Base-by-base conservation (phyloP, 2,888 invertebrate genomes). In the Electrophaes corylata region DNA sequence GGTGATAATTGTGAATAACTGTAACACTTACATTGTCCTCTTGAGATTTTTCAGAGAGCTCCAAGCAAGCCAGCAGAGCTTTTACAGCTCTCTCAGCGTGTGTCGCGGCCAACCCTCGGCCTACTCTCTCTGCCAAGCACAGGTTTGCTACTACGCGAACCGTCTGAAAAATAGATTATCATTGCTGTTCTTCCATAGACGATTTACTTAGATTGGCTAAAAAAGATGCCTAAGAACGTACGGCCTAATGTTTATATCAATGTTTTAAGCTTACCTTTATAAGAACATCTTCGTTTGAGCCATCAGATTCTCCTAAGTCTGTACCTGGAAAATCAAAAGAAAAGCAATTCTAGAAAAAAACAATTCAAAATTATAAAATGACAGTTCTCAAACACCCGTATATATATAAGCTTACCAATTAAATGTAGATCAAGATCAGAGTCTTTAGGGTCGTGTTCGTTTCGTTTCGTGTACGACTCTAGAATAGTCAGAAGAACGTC, bases 101-200 rank as follows among this genome's bases (percentile, higher is more conserved):
- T 4, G 76, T 70, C 5, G 77, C 85, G 0, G 93, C 93, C 63
- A 97, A 82, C 1, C 92, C 93, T 33, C 93, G 93, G 0, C 97
- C 97, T 3, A 96, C 96, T 43, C 94, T 93, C 40, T 95, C 94
- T 72, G 96, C 94, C 60, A 97, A 94, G 58, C 96, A 95, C 80
- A 97, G 93, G 76, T 97, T 97, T 2, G 97, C 97, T 20, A 97
- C 91, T n/a, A 97, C 95, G 4, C 97, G 93, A 12, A 97, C 94
- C 40, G 95, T 94, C 95, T 93, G 80, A 29, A 14, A 47, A 19
- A n/a, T n/a, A n/a, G n/a, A n/a, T n/a, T n/a, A n/a, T n/a, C n/a
- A n/a, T n/a, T n/a, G n/a, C n/a, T n/a, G n/a, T n/a, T n/a, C n/a
- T n/a, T n/a, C n/a, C n/a, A n/a, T n/a, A n/a, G n/a, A n/a, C n/a